phyloP scores from a whole-genome alignment of 2,113 vertebrate genomes.

The Gila orcuttii region DNA sequence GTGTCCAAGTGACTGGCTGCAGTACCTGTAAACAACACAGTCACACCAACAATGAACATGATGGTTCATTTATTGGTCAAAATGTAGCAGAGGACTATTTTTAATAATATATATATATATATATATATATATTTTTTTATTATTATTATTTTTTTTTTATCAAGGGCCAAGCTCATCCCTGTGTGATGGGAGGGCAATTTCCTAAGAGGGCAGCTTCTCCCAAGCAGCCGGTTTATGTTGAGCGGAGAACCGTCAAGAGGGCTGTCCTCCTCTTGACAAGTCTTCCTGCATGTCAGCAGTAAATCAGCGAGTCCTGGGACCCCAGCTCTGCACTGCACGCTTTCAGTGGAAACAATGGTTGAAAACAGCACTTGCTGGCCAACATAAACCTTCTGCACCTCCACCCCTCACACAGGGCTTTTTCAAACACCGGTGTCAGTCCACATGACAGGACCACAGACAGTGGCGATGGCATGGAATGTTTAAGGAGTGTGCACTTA shows the following conservation, averaged over 20 bases:
- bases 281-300: constrained; percentile 46
- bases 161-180: background rate
- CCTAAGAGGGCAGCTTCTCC: constrained; percentile 8
- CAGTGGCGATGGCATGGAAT: background rate
- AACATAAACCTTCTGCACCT: constrained; percentile 23
- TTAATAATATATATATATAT: background rate
- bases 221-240: background rate
- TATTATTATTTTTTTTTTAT: background rate
- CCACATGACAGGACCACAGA: background rate
- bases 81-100: background rate
- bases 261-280: constrained; percentile 20
- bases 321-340: background rate
- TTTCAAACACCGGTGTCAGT: background rate
- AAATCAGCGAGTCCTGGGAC: constrained; percentile 41
- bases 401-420: background rate
- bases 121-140: too few relatives aligned
- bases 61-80: background rate
- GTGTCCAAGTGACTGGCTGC: background rate
- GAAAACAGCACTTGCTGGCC: background rate
- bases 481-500: background rate
- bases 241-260: background rate
- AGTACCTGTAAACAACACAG: background rate
- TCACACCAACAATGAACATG: constrained; percentile 18
- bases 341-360: constrained; percentile 18
- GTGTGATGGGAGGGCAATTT: constrained; percentile 20